Percentiles rank a stretch among this genome's conserved stretches.
These are phyloP conservation scores for Yponomeuta plumbellus DNA, from an alignment of 2,888 invertebrate species.

Conservation along the genomic window DNA sequence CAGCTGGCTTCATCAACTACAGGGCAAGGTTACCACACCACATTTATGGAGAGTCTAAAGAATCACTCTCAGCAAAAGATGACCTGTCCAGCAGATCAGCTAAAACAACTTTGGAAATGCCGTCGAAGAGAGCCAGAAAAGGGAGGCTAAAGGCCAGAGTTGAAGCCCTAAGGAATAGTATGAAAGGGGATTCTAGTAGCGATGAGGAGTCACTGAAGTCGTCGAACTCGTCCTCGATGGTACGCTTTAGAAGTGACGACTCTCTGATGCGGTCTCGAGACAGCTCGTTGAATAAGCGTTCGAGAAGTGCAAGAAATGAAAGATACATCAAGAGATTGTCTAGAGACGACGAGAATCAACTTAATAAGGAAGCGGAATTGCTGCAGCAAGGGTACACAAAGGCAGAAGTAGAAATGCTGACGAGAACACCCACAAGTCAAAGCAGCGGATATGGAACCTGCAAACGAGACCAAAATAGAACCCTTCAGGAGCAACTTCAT, in stretches of 20 bases:
- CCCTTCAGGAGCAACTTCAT: constrained; percentile 51
- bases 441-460: constrained; percentile 70
- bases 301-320: constrained; percentile 86
- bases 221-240: constrained; percentile 78
- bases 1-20: constrained; percentile 66
- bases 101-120: constrained; percentile 69
- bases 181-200: constrained; percentile 80
- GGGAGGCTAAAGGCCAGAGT: constrained; percentile 80
- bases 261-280: constrained; percentile 78
- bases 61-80: constrained; percentile 57
- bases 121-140: constrained; percentile 72
- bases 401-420: constrained; percentile 72
- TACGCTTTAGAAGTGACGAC: constrained; percentile 82
- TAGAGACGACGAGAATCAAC: constrained; percentile 79
- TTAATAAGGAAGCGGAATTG: constrained; percentile 73
- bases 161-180: constrained; percentile 79
- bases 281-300: constrained; percentile 78
- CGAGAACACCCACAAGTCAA: constrained; percentile 71
- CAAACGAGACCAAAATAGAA: constrained; percentile 67
- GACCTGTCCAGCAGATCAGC: constrained; percentile 55
- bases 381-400: constrained; percentile 70
- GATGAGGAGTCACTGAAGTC: constrained; percentile 84
- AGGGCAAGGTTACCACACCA: constrained; percentile 53
- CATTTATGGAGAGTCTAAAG: constrained; percentile 52
- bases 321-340: constrained; percentile 86